Evolutionary conservation across 2,888 invertebrate genomes (phyloP).

Genomic region (Agapetus fuscipes): DNA sequence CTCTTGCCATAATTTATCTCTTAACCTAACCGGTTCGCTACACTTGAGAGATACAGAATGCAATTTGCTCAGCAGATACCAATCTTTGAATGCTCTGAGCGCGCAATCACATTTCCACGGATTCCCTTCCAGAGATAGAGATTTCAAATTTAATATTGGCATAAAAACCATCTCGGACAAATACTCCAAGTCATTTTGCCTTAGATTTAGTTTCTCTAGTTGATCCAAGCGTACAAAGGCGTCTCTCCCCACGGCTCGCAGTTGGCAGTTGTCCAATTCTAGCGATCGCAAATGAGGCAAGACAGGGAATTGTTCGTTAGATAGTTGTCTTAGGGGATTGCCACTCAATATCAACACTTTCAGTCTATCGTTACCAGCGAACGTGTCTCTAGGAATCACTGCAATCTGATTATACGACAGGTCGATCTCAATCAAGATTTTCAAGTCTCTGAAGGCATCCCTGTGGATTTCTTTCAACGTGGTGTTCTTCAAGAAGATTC

Average conservation of each 20-base stretch:
- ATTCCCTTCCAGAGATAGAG: conserved; percentile 60
- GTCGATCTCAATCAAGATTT: conserved; percentile 79
- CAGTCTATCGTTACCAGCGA: conserved; percentile 72
- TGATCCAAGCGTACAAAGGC: conserved; percentile 20
- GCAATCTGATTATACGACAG: conserved; percentile 71
- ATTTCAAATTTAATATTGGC: conserved; percentile 57
- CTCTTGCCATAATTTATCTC: conserved; percentile 55
- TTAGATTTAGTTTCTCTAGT: conserved; percentile 61
- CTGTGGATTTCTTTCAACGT: conserved; percentile 63
- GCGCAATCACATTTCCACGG: conserved; percentile 74
- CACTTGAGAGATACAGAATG: conserved; percentile 54
- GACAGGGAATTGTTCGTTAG: conserved; percentile 69
- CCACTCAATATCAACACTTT: conserved; percentile 68
- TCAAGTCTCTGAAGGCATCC: conserved; percentile 74
- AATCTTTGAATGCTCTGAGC: conserved; percentile 58
- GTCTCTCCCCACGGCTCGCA: conserved; percentile 46
- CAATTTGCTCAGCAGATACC: conserved; percentile 59
- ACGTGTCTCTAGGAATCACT: conserved; percentile 67
- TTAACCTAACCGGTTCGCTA: conserved; percentile 48
- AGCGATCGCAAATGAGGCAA: conserved; percentile 70
- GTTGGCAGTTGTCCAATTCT: conserved; percentile 69
- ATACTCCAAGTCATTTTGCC: conserved; percentile 68
- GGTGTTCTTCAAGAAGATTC: conserved; percentile 68
- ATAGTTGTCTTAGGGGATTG: conserved; percentile 65
- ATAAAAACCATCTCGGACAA: conserved; percentile 56